These are phyloP conservation scores for Mandrillus leucophaeus DNA, from an alignment of 2,113 vertebrate genomes.

Conservation along the genomic window DNA sequence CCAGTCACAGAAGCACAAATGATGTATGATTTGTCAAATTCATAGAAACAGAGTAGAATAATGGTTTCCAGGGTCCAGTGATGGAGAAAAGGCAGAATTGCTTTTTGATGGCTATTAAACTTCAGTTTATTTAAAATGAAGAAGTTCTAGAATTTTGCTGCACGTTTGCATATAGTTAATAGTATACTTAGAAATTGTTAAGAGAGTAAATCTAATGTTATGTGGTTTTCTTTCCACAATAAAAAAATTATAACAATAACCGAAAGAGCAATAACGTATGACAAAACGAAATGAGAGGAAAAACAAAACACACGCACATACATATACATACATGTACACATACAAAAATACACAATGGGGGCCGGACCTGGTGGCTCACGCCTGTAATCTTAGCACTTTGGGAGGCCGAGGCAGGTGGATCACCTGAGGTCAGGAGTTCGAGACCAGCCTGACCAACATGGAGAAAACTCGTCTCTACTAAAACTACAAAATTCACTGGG, in stretches of 20 bases:
- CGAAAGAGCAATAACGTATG: background rate
- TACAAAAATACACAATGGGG: background rate
- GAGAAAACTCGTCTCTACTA: too few relatives aligned
- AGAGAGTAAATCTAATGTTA: background rate
- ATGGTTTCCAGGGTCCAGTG: background rate
- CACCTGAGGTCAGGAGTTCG: too few relatives aligned
- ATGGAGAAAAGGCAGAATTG: background rate
- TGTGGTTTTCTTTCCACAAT: background rate
- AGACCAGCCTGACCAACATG: too few relatives aligned
- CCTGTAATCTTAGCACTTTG: too few relatives aligned
- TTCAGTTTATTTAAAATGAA: background rate
- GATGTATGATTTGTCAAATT: background rate
- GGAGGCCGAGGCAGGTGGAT: too few relatives aligned
- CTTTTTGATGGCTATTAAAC: background rate
- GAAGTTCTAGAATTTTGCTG: background rate
- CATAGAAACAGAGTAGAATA: background rate
- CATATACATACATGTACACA: background rate
- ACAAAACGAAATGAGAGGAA: background rate
- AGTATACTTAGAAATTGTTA: background rate
- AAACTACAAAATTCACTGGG: too few relatives aligned
- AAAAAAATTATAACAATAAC: background rate
- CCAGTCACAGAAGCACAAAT: background rate
- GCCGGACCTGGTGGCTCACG: too few relatives aligned
- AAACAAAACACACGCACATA: background rate
- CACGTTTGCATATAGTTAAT: background rate